Percentiles rank a stretch among this genome's conserved stretches.
phyloP scores from a whole-genome alignment of 2,888 invertebrate species.

The Tupiocoris notatus region DNA sequence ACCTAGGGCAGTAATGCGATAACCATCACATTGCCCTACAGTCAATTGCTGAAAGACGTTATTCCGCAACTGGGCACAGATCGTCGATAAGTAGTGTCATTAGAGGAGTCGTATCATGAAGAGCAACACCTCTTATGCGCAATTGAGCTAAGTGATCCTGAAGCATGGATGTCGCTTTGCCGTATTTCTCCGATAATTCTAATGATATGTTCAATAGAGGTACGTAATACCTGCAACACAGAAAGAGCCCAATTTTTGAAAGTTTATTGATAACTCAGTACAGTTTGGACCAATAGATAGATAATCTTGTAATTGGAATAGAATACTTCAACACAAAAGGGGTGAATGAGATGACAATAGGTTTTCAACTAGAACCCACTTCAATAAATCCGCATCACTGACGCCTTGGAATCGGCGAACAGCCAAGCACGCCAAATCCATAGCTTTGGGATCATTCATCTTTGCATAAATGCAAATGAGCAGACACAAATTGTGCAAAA shows the following conservation, averaged over 20 bases:
- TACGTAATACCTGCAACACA: slow-evolving; percentile 33
- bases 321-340: neutral
- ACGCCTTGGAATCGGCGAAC: slow-evolving; percentile 70
- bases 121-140: slow-evolving; percentile 19
- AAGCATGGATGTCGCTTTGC: slow-evolving; percentile 5
- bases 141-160: slow-evolving; percentile 20
- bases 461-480: slow-evolving; percentile 63
- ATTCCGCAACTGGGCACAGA: no score
- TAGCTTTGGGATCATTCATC: slow-evolving; percentile 59
- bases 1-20: no score
- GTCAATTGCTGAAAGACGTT: no score
- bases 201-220: slow-evolving; percentile 33
- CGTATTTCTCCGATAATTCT: slow-evolving; percentile 22
- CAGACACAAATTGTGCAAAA: slow-evolving; percentile 66
- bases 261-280: no score
- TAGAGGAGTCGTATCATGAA: slow-evolving; percentile 30
- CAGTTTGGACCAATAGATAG: neutral
- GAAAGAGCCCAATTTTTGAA: no score
- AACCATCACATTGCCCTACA: no score
- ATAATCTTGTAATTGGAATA: neutral
- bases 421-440: slow-evolving; percentile 68
- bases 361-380: slow-evolving; percentile 50
- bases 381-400: slow-evolving; percentile 67
- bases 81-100: slow-evolving; percentile 21
- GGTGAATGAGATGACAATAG: neutral